Evolutionary conservation across 2,113 vertebrate species (phyloP).

Genomic region (Aphyosemion australe): DNA sequence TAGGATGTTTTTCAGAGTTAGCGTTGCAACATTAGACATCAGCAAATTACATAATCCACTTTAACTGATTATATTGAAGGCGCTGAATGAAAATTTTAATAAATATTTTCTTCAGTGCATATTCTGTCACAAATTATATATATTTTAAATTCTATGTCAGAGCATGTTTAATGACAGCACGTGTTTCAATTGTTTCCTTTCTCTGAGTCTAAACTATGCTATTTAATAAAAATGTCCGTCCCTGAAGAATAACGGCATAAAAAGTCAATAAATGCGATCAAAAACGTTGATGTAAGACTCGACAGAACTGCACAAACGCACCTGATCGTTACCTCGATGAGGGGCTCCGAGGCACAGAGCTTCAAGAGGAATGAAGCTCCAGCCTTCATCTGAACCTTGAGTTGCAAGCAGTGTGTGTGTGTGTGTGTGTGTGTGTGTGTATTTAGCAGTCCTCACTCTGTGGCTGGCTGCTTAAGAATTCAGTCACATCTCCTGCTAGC

Average conservation of each 20-base stretch:
- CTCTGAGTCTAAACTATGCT: slow-evolving; percentile 6
- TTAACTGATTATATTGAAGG: too few species aligned
- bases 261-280: slow-evolving; percentile 54
- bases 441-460: slow-evolving; percentile 75
- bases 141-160: too few species aligned
- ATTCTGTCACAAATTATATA: too few species aligned
- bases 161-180: too few species aligned
- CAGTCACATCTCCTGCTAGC: slow-evolving; percentile 96
- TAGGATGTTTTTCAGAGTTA: too few species aligned
- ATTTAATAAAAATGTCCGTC: slow-evolving; percentile 17
- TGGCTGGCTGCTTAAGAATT: slow-evolving; percentile 98
- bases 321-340: slow-evolving; percentile 56
- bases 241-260: slow-evolving; percentile 14
- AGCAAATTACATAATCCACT: too few species aligned
- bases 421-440: slow-evolving; percentile 49
- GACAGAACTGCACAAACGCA: slow-evolving; percentile 35
- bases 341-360: slow-evolving; percentile 46
- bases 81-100: too few species aligned
- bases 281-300: slow-evolving; percentile 47
- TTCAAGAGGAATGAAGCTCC: slow-evolving; percentile 63
- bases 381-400: slow-evolving; percentile 70
- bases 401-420: slow-evolving; percentile 10
- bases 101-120: too few species aligned
- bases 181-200: neutral
- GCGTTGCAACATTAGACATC: too few species aligned